phyloP scores from a whole-genome alignment of 2,888 invertebrate species.

The Hypselothyrea guttata region DNA sequence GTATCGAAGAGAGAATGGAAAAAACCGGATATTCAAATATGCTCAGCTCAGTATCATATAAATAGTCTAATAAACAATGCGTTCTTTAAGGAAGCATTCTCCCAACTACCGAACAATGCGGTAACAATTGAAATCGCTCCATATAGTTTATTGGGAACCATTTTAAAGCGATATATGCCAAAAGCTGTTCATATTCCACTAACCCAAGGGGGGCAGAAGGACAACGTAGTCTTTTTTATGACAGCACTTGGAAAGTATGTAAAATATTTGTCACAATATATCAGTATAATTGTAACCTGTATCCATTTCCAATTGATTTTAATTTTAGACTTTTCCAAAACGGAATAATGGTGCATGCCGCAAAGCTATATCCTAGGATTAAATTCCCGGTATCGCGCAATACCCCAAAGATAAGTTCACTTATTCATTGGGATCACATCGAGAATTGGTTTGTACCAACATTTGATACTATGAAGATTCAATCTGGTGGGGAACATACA shows the following conservation, averaged over 20 bases:
- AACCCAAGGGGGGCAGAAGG: conserved; percentile 84
- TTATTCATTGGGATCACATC: conserved; percentile 94
- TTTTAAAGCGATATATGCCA: conserved; percentile 85
- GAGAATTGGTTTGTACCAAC: conserved; percentile 89
- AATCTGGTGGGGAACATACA: conserved; percentile 86
- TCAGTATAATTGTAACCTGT: too few relatives aligned
- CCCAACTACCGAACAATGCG: conserved; percentile 85
- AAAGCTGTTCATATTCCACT: conserved; percentile 85
- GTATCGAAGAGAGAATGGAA: conserved; percentile 89
- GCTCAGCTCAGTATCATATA: conserved; percentile 93
- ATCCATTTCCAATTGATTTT: background rate
- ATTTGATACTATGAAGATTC: conserved; percentile 87
- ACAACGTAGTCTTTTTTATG: conserved; percentile 82
- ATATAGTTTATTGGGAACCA: conserved; percentile 87
- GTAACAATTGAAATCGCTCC: conserved; percentile 88
- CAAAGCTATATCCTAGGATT: conserved; percentile 89
- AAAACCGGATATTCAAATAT: conserved; percentile 84
- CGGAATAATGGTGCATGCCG: conserved; percentile 89
- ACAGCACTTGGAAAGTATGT: conserved; percentile 83
- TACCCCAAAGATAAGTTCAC: conserved; percentile 92
- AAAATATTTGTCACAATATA: accelerated
- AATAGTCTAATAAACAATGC: conserved; percentile 88
- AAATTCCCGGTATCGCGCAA: conserved; percentile 92
- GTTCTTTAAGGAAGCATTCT: conserved; percentile 86
- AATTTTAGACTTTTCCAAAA: conserved; percentile 87